Evolutionary conservation across 2,113 vertebrate species (phyloP).

Genomic region (Onychostruthus taczanowskii): DNA sequence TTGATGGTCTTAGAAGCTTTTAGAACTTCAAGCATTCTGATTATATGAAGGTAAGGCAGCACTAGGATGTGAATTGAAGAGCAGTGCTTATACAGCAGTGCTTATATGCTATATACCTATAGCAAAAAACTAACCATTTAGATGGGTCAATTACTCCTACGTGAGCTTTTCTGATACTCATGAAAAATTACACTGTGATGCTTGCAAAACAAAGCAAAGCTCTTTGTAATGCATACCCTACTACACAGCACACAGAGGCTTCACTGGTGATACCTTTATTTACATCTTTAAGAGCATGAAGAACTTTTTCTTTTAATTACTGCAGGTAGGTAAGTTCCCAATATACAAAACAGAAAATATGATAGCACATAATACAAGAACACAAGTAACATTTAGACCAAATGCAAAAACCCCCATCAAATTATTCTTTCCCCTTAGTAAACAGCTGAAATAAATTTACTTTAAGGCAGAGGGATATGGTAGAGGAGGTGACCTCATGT

Average conservation of each 20-base stretch:
- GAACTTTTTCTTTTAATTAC: not conserved
- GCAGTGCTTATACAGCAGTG: not conserved
- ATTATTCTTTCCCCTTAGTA: not conserved
- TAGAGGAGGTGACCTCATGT: not conserved
- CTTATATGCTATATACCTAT: too few relatives aligned
- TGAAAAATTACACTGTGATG: not conserved
- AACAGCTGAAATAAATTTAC: not conserved
- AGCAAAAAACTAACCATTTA: not conserved
- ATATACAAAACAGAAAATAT: not conserved
- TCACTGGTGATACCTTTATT: not conserved
- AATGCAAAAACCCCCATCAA: not conserved
- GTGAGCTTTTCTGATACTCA: not conserved
- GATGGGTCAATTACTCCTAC: not conserved
- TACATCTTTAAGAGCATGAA: not conserved
- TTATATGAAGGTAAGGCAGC: not conserved
- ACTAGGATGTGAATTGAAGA: not conserved
- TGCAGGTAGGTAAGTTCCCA: not conserved
- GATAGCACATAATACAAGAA: not conserved
- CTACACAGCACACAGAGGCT: accelerated
- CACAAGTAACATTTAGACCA: not conserved
- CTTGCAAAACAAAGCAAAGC: not conserved
- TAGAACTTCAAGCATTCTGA: not conserved
- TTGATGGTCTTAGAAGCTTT: not conserved
- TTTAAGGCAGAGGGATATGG: not conserved
- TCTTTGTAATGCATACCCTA: not conserved